Percentiles rank a stretch among this genome's conserved stretches.
phyloP scores from a whole-genome alignment of 2,797 vertebrate species.

The Acanthornis magna region DNA sequence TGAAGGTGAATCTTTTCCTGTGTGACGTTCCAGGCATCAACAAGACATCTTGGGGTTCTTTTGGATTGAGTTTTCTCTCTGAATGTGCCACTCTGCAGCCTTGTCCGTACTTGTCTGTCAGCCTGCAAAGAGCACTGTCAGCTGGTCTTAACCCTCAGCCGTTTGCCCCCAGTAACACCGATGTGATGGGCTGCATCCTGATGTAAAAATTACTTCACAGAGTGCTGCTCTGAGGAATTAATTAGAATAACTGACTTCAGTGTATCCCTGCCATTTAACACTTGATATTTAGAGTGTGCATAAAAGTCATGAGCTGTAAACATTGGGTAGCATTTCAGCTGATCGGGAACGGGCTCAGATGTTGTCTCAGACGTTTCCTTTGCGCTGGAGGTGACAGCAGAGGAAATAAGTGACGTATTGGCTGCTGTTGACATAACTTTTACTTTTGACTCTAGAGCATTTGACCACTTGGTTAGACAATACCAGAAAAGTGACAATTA shows the following conservation, averaged over 20 bases:
- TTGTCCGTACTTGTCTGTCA: not conserved
- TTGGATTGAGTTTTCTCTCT: not conserved
- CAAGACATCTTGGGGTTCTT: not conserved
- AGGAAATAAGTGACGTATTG: not conserved
- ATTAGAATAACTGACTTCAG: not conserved
- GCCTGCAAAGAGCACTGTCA: not conserved
- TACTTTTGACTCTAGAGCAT: not conserved
- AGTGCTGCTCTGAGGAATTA: not conserved
- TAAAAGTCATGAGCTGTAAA: not conserved
- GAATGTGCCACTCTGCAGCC: not conserved
- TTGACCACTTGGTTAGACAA: not conserved
- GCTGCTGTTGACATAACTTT: not conserved
- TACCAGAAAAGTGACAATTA: not conserved
- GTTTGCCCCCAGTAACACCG: rapidly evolving
- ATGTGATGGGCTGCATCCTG: not conserved
- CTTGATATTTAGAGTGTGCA: not conserved
- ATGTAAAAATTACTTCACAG: not conserved
- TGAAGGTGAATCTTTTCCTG: not conserved
- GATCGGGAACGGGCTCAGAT: rapidly evolving
- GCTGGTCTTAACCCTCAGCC: not conserved
- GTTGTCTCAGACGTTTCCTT: not conserved
- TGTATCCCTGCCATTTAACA: not conserved
- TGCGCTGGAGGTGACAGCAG: not conserved
- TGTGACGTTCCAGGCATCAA: not conserved
- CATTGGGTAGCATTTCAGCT: not conserved